Evolutionary conservation across 2,888 invertebrate species (phyloP).

Genomic region (Crioceris asparagi): DNA sequence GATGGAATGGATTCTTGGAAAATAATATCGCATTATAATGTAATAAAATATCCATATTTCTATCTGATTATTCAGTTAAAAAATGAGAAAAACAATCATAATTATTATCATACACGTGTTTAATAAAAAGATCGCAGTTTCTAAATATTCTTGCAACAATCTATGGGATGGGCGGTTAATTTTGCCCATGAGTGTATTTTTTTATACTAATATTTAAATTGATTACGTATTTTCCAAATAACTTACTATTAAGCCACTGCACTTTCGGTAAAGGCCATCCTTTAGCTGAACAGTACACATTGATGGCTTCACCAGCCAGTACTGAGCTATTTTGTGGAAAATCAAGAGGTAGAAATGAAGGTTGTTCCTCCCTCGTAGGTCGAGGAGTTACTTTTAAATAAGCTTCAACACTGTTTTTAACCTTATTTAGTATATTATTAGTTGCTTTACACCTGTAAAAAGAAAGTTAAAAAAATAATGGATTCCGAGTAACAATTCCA

Average conservation of each 20-base stretch:
- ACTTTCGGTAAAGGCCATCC: conserved; percentile 51
- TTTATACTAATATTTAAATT: too few relatives aligned
- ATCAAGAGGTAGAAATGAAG: conserved; percentile 31
- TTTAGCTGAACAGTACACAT: conserved; percentile 49
- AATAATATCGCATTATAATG: too few relatives aligned
- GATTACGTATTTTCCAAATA: too few relatives aligned
- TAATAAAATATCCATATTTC: too few relatives aligned
- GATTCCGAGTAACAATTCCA: conserved; percentile 5
- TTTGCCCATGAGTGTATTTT: too few relatives aligned
- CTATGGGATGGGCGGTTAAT: too few relatives aligned
- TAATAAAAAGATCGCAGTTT: too few relatives aligned
- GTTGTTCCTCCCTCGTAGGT: conserved; percentile 16
- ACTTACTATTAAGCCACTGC: conserved; percentile 37
- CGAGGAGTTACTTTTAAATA: conserved; percentile 35
- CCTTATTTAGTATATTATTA: conserved; percentile 40
- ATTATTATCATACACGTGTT: too few relatives aligned
- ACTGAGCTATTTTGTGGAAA: conserved; percentile 34
- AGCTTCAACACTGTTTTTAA: conserved; percentile 39
- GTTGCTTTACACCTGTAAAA: conserved; percentile 42
- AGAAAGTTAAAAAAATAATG: conserved; percentile 2
- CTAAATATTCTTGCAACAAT: too few relatives aligned
- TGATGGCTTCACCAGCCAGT: conserved; percentile 39
- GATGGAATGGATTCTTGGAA: too few relatives aligned
- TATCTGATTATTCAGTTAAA: too few relatives aligned
- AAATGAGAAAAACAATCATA: too few relatives aligned